Conservation (phyloP, 30 jellyfish, hydroid and myxozoan genomes). For the Sanderia malayensis region DNA sequence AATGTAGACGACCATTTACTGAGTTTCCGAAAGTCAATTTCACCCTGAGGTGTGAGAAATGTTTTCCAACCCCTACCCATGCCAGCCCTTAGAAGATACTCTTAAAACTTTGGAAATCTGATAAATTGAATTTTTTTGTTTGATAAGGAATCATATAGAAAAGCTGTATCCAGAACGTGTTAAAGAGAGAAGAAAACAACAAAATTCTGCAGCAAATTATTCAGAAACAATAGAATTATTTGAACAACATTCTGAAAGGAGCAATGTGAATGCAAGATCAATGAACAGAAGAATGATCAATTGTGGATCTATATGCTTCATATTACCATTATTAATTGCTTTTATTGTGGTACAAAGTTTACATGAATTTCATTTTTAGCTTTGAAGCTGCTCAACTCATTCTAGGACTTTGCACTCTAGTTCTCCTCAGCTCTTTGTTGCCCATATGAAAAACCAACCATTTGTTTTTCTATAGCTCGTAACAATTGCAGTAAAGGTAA, state of each 20-base stretch:
- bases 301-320: constrained; percentile 41
- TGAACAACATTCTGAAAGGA: constrained; percentile 51
- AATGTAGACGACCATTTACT: constrained; percentile 73
- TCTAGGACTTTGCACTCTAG: too few relatives aligned
- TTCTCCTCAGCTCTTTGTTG: too few relatives aligned
- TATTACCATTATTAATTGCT: constrained; percentile 53
- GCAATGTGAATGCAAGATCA: too few relatives aligned
- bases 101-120: too few relatives aligned
- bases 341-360: constrained; percentile 86
- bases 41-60: constrained; percentile 80
- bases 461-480: constrained; percentile 52
- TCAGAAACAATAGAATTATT: constrained; percentile 28
- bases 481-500: constrained; percentile 45
- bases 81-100: too few relatives aligned
- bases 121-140: background rate
- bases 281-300: too few relatives aligned
- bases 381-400: too few relatives aligned
- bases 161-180: constrained; percentile 50
- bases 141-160: constrained; percentile 63
- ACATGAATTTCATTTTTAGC: too few relatives aligned
- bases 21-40: constrained; percentile 89
- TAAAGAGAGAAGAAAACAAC: constrained; percentile 34
- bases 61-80: too few relatives aligned
- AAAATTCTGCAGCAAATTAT: constrained; percentile 32
- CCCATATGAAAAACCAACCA: too few relatives aligned